These are phyloP conservation scores for Hydrotaea diabolus DNA, from an alignment of 2,888 invertebrate genomes.

Conservation along the genomic window DNA sequence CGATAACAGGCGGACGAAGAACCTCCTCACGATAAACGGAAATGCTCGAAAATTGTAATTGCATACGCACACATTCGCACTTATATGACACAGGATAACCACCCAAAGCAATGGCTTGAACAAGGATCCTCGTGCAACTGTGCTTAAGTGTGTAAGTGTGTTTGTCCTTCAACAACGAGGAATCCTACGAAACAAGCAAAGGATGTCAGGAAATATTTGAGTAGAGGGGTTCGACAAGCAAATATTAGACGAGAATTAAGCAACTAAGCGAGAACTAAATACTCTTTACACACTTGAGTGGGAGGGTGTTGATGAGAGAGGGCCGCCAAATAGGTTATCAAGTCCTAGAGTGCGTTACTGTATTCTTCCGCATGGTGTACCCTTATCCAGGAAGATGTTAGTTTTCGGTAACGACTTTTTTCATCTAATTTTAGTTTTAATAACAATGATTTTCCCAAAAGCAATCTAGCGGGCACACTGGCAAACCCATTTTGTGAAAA, in stretches of 20 bases:
- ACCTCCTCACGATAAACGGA: background rate
- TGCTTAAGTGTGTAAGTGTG: background rate
- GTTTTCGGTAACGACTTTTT: background rate
- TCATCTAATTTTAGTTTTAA: constrained; percentile 40
- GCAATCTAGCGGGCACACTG: background rate
- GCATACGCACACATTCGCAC: constrained; percentile 36
- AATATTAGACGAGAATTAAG: constrained; percentile 52
- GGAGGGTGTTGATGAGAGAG: background rate
- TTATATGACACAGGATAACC: constrained; percentile 10
- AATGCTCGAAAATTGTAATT: constrained; percentile 32
- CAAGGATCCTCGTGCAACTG: constrained; percentile 21
- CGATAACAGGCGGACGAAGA: constrained; percentile 44
- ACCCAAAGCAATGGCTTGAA: constrained; percentile 15
- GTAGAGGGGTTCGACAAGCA: constrained; percentile 27
- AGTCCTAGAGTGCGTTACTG: background rate
- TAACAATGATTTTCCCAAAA: constrained; percentile 47
- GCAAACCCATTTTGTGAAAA: background rate
- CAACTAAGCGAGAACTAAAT: constrained; percentile 50
- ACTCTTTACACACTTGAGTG: constrained; percentile 35
- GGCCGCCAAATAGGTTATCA: background rate
- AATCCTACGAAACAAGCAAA: background rate
- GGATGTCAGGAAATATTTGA: constrained; percentile 4
- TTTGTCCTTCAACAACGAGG: background rate
- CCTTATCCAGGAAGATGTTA: background rate
- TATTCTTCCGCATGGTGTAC: too few species aligned